Percentiles rank a stretch among this genome's conserved stretches.
Evolutionary conservation across 2,888 invertebrate species (phyloP).

Genomic region (Hirtodrosophila confusa): DNA sequence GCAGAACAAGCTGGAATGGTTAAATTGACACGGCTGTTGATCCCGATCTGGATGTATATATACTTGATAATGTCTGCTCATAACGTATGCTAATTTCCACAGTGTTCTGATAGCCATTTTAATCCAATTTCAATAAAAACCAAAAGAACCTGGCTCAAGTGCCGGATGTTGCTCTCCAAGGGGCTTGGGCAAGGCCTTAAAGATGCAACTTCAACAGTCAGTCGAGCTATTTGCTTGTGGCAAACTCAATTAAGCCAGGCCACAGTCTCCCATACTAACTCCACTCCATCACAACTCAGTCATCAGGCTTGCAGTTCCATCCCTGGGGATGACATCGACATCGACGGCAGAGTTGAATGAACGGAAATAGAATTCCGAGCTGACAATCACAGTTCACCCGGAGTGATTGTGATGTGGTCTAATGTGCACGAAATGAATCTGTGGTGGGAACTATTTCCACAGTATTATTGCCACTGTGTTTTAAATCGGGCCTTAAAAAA

Average conservation of each 20-base stretch:
- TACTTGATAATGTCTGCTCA: no score
- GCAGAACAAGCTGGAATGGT: no score
- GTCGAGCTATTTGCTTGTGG: slow-evolving; percentile 55
- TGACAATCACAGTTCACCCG: slow-evolving; percentile 33
- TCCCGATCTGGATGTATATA: neutral
- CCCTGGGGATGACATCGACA: slow-evolving; percentile 20
- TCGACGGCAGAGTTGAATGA: slow-evolving; percentile 32
- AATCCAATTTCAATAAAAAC: slow-evolving; percentile 10
- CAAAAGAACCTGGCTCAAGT: slow-evolving; percentile 19
- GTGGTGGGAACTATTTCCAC: slow-evolving; percentile 5
- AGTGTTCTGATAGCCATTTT: neutral
- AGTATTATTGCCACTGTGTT: no score
- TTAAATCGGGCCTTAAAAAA: no score
- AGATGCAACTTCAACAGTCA: slow-evolving; percentile 61
- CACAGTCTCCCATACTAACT: slow-evolving; percentile 14
- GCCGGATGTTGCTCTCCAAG: slow-evolving; percentile 24
- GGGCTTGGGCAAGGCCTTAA: slow-evolving; percentile 47
- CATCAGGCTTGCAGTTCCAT: slow-evolving; percentile 11
- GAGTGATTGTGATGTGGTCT: slow-evolving; percentile 21
- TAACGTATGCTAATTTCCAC: no score
- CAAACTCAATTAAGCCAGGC: slow-evolving; percentile 58
- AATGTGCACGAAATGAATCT: slow-evolving; percentile 24
- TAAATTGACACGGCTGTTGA: neutral
- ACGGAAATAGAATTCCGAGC: slow-evolving; percentile 44
- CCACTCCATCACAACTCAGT: slow-evolving; percentile 1